These are phyloP conservation scores for Agonopterix subpropinquella DNA, from an alignment of 2,888 invertebrate species.

Conservation along the genomic window DNA sequence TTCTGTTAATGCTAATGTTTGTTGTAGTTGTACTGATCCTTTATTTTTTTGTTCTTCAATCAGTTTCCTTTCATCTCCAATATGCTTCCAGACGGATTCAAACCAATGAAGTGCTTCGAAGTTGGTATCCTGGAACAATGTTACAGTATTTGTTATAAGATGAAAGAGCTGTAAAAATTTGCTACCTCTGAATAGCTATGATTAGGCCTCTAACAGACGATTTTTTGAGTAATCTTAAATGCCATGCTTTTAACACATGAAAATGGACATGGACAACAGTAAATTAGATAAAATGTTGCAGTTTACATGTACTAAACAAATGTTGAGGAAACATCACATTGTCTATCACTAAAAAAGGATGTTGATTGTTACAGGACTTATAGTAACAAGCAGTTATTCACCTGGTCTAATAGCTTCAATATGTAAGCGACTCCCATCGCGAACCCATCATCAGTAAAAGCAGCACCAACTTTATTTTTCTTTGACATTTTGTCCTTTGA, in stretches of 20 bases:
- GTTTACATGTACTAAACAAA: not conserved
- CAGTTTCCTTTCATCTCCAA: conserved; percentile 75
- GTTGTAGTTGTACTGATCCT: conserved; percentile 92
- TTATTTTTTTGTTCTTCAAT: conserved; percentile 79
- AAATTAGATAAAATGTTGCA: no score
- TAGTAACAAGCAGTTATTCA: conserved; percentile 16
- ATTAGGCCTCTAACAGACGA: no score
- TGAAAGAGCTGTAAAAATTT: no score
- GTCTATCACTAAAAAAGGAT: no score
- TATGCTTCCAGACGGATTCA: conserved; percentile 86
- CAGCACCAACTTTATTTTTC: conserved; percentile 89
- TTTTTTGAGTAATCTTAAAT: no score
- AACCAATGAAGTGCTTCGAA: conserved; percentile 98
- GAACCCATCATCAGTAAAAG: conserved; percentile 99
- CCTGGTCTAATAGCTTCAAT: conserved; percentile 91
- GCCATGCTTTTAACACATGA: no score
- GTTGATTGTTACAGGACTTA: not conserved
- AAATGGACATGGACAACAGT: no score
- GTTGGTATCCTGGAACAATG: conserved; percentile 76
- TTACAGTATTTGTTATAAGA: no score
- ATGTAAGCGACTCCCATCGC: conserved; percentile 97
- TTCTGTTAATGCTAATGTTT: conserved; percentile 92
- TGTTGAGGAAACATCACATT: not conserved
- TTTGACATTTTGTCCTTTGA: conserved; percentile 95
- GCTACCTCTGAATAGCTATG: no score